These are phyloP conservation scores for Hippocampus zosterae DNA, from an alignment of 2,113 vertebrate genomes.

Conservation along the genomic window DNA sequence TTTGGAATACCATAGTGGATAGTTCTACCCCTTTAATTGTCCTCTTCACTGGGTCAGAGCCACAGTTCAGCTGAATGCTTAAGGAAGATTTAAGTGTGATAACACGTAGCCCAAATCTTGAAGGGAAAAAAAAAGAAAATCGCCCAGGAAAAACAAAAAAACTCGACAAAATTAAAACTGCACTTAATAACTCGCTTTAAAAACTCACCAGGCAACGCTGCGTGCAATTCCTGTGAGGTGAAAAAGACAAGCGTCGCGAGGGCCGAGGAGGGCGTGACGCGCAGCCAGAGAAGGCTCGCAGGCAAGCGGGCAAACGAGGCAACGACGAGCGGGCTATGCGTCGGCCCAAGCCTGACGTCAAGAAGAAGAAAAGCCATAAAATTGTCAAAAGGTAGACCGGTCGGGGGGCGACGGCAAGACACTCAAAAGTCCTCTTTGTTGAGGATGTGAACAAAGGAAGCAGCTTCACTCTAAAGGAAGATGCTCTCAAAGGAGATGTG, in stretches of 20 bases:
- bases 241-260: slow-evolving; percentile 19
- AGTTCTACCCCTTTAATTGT: slow-evolving; percentile 31
- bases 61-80: slow-evolving; percentile 20
- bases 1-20: slow-evolving; percentile 27
- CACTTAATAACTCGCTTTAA: slow-evolving; percentile 12
- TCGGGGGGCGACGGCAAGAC: slow-evolving; percentile 24
- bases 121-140: background rate
- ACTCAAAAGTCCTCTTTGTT: slow-evolving; percentile 40
- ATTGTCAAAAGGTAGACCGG: slow-evolving; percentile 83
- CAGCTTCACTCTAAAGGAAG: slow-evolving; percentile 8
- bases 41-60: slow-evolving; percentile 13
- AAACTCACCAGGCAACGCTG: slow-evolving; percentile 26
- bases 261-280: slow-evolving; percentile 52
- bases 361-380: slow-evolving; percentile 83
- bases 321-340: slow-evolving; percentile 78
- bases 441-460: slow-evolving; percentile 54
- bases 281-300: slow-evolving; percentile 38
- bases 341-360: slow-evolving; percentile 76
- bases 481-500: slow-evolving; percentile 57
- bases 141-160: background rate
- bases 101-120: background rate
- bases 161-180: background rate
- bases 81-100: background rate
- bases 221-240: slow-evolving; percentile 18
- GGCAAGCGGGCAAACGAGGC: slow-evolving; percentile 74